These are phyloP conservation scores for Gorsachius magnificus DNA, from an alignment of 2,797 vertebrate species.

Conservation along the genomic window DNA sequence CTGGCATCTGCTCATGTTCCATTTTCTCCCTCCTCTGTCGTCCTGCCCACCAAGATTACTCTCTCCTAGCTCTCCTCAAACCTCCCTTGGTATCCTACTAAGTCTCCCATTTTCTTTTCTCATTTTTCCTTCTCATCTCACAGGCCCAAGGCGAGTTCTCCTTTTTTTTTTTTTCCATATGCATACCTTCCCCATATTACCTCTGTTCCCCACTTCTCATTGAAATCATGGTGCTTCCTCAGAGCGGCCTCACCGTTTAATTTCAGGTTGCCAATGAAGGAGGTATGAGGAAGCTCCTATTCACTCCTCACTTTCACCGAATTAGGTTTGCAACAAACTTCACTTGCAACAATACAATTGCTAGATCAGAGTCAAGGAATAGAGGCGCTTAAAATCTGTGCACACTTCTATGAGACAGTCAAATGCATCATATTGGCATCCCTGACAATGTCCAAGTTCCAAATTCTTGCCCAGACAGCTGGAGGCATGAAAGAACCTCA, in stretches of 20 bases:
- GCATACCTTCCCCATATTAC: not conserved
- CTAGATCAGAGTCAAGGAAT: not conserved
- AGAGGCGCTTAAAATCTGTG: not conserved
- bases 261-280: not conserved
- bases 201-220: not conserved
- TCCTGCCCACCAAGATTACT: not conserved
- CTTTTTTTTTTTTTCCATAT: not conserved
- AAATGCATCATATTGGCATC: not conserved
- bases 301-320: not conserved
- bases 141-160: not conserved
- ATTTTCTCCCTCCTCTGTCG: not conserved
- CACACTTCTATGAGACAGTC: not conserved
- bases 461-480: not conserved
- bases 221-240: not conserved
- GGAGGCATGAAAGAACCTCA: not conserved
- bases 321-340: not conserved
- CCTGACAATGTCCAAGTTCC: not conserved
- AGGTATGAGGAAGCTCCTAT: not conserved
- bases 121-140: not conserved
- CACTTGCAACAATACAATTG: not conserved
- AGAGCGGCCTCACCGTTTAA: not conserved
- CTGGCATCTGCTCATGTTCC: not conserved
- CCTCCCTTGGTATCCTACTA: not conserved
- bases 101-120: not conserved
- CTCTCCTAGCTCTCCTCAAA: not conserved